Evolutionary conservation across 2,888 invertebrate genomes (phyloP).

Genomic region (Drepana falcataria): DNA sequence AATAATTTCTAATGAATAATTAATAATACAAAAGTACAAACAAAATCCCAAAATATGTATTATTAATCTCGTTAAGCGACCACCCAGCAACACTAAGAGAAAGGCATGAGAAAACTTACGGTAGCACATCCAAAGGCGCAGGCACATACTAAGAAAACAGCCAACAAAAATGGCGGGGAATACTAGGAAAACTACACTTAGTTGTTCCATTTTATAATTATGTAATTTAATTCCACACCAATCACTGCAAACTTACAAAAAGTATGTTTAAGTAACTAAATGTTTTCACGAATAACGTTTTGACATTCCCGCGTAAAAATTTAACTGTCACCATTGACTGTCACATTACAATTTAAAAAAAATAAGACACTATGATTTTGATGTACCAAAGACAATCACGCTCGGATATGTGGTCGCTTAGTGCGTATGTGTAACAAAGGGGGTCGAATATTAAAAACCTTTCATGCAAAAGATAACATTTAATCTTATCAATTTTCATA

Average conservation of each 20-base stretch:
- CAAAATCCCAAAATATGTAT: no score
- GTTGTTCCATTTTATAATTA: neutral
- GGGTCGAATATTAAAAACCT: neutral
- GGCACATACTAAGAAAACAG: neutral
- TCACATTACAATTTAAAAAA: neutral
- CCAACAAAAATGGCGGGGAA: neutral
- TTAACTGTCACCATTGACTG: neutral
- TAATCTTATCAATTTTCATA: constrained; percentile 3
- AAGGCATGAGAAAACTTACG: neutral
- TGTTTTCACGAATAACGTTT: no score
- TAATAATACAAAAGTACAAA: no score
- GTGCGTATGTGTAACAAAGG: neutral
- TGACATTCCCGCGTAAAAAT: no score
- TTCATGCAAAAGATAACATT: neutral
- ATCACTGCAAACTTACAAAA: no score
- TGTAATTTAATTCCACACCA: no score
- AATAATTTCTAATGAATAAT: no score
- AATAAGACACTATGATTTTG: no score
- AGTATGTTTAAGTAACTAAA: no score
- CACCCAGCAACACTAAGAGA: no score
- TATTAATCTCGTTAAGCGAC: no score
- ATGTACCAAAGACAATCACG: neutral
- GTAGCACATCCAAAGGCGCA: neutral
- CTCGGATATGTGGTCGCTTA: neutral
- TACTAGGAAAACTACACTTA: neutral